Evolutionary conservation across 2,888 invertebrate genomes (phyloP).

Genomic region (Ennomos fuscantarius): DNA sequence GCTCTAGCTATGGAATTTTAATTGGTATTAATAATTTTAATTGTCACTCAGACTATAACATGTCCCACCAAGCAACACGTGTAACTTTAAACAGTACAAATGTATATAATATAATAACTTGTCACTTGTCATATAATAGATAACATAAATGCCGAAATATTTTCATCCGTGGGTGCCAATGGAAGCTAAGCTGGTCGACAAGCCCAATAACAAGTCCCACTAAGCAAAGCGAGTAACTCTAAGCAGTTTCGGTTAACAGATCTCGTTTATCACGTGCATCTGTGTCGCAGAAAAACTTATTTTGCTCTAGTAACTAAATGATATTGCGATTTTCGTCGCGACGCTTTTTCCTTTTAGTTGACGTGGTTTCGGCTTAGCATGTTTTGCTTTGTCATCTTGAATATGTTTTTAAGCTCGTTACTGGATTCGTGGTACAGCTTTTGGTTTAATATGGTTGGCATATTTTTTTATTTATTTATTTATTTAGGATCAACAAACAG

Average conservation of each 20-base stretch:
- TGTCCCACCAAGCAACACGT: slow-evolving; percentile 15
- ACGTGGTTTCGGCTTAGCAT: slow-evolving; percentile 26
- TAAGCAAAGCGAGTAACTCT: slow-evolving; percentile 18
- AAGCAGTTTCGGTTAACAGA: slow-evolving; percentile 27
- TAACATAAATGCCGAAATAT: slow-evolving; percentile 5
- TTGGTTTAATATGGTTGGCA: too few species aligned
- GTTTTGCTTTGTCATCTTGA: slow-evolving; percentile 26
- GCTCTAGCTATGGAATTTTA: too few species aligned
- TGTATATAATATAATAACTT: too few species aligned
- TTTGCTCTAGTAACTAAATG: slow-evolving; percentile 64
- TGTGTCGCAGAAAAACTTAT: slow-evolving; percentile 62
- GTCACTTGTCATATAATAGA: too few species aligned
- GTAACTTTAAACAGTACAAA: slow-evolving; percentile 6
- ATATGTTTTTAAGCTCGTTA: background rate
- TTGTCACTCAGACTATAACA: slow-evolving; percentile 18
- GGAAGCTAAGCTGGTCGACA: slow-evolving; percentile 20
- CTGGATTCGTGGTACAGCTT: too few species aligned
- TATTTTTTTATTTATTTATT: too few species aligned
- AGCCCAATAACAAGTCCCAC: slow-evolving; percentile 21
- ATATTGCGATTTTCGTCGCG: slow-evolving; percentile 66
- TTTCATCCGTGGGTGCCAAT: slow-evolving; percentile 13
- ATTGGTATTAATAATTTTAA: too few species aligned
- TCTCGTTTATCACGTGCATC: slow-evolving; percentile 72
- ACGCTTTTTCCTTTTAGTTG: slow-evolving; percentile 45
- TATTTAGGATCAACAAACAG: too few species aligned